Evolutionary conservation across 2,888 invertebrate genomes (phyloP), one percentile per base, ranked within the genome.

Genomic region (Coenonympha glycerion): DNA sequence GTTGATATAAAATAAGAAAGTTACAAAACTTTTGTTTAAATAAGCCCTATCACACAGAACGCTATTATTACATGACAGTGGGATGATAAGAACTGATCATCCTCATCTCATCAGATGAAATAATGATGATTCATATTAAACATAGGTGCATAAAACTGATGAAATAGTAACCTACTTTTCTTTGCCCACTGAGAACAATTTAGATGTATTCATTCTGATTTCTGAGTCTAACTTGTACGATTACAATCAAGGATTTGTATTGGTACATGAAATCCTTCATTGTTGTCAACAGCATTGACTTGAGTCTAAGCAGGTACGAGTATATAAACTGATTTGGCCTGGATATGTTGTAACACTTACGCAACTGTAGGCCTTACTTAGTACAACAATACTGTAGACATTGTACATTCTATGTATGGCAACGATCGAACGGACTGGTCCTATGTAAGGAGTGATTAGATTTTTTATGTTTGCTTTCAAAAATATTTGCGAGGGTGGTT

Each of bases 341-440:
- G 34, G 28, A 24, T 46, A 48, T 52, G 36, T 55, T 36, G 37
- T 49, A 52, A 53, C 45, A 47, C 49, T 53, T 53, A 44, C 39
- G 49, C 49, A 55, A 55, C 55, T n/a, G 42, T 47, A 33, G 44
- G 52, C 48, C 42, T 52, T n/a, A n/a, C n/a, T n/a, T n/a, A n/a
- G n/a, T 45, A 52, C 46, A 50, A 55, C 55, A 57, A 41, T 44
- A 55, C 55, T 55, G 45, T 44, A 50, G 55, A 52, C 45, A 47
- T 55, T 45, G 51, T 52, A 47, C 40, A 37, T 1, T 9, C 30
- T 30, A 42, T 42, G 42, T 51, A 46, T 46, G 50, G 42, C 24
- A 34, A 39, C 44, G 40, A 52, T 48, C 8, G 8, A 41, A 41
- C 28, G 11, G 28, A 41, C 18, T 41, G 24, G 15, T 22, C 8